These are phyloP conservation scores for Pteromalus puparum DNA, from an alignment of 1,140 invertebrate species.

Conservation along the genomic window DNA sequence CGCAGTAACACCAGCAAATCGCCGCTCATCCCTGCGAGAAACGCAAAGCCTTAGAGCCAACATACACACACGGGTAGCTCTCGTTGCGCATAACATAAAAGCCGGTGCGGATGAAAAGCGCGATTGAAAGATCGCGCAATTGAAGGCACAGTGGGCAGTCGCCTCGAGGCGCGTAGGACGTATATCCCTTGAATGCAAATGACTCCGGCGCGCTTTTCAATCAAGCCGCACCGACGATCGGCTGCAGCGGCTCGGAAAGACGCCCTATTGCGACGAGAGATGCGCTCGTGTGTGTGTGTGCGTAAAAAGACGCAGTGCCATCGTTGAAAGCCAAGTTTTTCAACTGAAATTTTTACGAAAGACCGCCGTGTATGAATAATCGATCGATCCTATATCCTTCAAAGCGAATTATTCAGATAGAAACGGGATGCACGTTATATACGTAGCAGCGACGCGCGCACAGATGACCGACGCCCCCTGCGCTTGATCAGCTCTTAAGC, in stretches of 20 bases:
- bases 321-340: not conserved
- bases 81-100: not conserved
- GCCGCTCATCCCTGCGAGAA: not conserved
- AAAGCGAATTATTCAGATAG: not conserved
- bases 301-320: no score
- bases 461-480: not conserved
- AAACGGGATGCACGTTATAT: not conserved
- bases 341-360: not conserved
- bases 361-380: not conserved
- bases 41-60: not conserved
- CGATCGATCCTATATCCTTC: not conserved
- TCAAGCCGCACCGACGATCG: constrained; percentile 14
- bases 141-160: constrained; percentile 33
- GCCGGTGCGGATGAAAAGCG: constrained; percentile 4
- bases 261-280: not conserved
- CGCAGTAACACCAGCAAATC: not conserved
- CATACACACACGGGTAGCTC: no score
- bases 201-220: constrained; percentile 16
- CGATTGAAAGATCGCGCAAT: constrained; percentile 9
- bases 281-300: not conserved
- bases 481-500: constrained; percentile 57
- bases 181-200: constrained; percentile 40
- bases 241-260: not conserved
- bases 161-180: no score
- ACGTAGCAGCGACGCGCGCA: constrained; percentile 6